Base-by-base conservation (phyloP, 2,888 invertebrate genomes). In the Andricus quercusramuli region DNA sequence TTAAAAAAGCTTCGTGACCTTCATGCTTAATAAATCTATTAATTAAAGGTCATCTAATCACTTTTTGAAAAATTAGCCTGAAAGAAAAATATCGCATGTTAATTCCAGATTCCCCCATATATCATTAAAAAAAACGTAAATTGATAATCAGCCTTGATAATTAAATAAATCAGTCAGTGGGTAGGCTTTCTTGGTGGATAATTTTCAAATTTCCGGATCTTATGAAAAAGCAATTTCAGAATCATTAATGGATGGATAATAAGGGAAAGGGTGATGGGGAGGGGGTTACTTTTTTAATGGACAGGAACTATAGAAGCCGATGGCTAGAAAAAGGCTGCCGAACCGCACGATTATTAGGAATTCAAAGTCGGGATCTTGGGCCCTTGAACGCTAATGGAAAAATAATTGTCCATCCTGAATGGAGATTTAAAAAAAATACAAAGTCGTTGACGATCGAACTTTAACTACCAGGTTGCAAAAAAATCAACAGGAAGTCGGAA, bases 311-410 rank as follows among this genome's bases (percentile, higher is more conserved):
- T 85, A 86, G 88, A 87, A 90, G 86, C 84, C 86, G 85, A 64
- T 77, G 77, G 29, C 56, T 51, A 51, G 78, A 51, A 77, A 59
- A 80, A 79, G 80, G 77, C 66, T 68, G 80, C 77, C 82, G 82
- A 82, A 80, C 84, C 83, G 82, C 81, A 81, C 85, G 88, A 88
- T 89, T 89, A 88, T 89, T 88, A 87, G 86, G 85, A 89, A 86
- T 86, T 86, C 84, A 85, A 89, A 85, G 85, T 83, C 80, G 82
- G 80, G 79, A 81, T 81, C 84, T 76, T 56, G 84, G 84, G 25
- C 70, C 68, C 78, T 68, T 77, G 51, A 44, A 81, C 85, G 84
- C 88, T 89, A 89, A 89, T 89, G 90, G 88, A 89, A 85, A 89
- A 89, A 90, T 90, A 89, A 90, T 89, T 88, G 88, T 90, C 74